phyloP scores from a whole-genome alignment of 1,140 invertebrate species.

The Campoletis sonorensis region DNA sequence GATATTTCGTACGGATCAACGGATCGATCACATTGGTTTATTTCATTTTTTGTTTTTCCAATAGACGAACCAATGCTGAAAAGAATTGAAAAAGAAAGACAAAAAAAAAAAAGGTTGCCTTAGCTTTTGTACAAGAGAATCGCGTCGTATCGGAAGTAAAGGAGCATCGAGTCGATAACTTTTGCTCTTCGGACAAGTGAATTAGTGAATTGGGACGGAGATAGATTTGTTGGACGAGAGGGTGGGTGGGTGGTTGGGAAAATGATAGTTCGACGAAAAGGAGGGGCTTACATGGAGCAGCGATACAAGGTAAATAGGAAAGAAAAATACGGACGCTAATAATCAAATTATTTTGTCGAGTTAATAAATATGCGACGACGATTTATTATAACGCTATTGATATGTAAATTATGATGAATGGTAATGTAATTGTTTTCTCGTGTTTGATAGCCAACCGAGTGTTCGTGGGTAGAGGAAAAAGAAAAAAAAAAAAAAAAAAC shows the following conservation, averaged over 20 bases:
- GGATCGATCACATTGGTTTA: not conserved
- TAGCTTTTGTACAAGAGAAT: constrained; percentile 69
- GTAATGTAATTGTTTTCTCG: constrained; percentile 4
- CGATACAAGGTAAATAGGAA: constrained; percentile 38
- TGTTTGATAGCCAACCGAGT: not conserved
- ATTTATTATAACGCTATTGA: constrained; percentile 7
- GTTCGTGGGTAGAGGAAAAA: too few relatives aligned
- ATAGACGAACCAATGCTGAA: too few relatives aligned
- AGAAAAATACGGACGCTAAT: constrained; percentile 48
- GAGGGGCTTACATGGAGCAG: constrained; percentile 60
- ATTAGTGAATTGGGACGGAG: not conserved
- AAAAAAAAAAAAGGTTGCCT: constrained; percentile 60
- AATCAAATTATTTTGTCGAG: constrained; percentile 56
- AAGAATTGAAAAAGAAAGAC: constrained; percentile 32
- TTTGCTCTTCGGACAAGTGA: not conserved
- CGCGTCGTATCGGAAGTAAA: constrained; percentile 32
- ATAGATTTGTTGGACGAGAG: too few relatives aligned
- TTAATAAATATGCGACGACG: not conserved
- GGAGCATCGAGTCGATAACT: constrained; percentile 11
- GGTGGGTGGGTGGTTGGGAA: not conserved
- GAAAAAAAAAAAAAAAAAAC: too few relatives aligned
- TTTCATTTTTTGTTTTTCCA: too few relatives aligned
- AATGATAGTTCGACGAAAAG: not conserved
- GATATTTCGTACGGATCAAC: not conserved
- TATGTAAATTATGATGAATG: constrained; percentile 13